Base-by-base conservation (phyloP, 2,888 invertebrate genomes). In the Metallyticus violacea region DNA sequence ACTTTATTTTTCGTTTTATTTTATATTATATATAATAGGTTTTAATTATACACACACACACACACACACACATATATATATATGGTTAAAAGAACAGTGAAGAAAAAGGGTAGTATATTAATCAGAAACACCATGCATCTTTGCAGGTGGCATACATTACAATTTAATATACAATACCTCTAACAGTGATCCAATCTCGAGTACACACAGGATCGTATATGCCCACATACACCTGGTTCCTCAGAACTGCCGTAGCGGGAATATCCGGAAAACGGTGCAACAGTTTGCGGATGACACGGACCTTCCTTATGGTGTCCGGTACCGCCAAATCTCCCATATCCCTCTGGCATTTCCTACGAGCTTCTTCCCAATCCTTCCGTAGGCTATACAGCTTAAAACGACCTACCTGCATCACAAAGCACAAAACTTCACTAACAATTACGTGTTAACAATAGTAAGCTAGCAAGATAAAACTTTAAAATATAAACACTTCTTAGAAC, bases 221-320 rank as follows among this genome's bases (percentile, higher is more conserved):
- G 15, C 86, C 86, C 4, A 82, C 40, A 40, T 86, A 86, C 28
- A 83, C 86, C 27, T 86, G 86, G n/a, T 82, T 62, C 79, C 82
- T 79, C 40, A 86, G 86, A 62, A 83, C 28, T 7, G 86, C 82
- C 1, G 26, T 1, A 15, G 29, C 29, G 15, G 86, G 82, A 2
- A 86, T 82, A 5, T 82, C 40, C 9, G 86, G 82, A 79, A 27
- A 27, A n/a, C 83, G 81, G 25, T 30, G 26, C 40, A 86, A 86
- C 28, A 86, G 27, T n/a, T 79, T 82, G 6, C 82, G 78, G 30
- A 86, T 27, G 6, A 79, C 86, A 6, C 7, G 26, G 15, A 82
- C 86, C 25, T 77, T 81, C 4, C 25, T 26, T 7, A 22, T 22
- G 25, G 82, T 82, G 79, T 86, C 83, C 6, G 82, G 77, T 1